Base-by-base conservation (phyloP, 2,113 vertebrate species). In the Callocephalon fimbriatum region DNA sequence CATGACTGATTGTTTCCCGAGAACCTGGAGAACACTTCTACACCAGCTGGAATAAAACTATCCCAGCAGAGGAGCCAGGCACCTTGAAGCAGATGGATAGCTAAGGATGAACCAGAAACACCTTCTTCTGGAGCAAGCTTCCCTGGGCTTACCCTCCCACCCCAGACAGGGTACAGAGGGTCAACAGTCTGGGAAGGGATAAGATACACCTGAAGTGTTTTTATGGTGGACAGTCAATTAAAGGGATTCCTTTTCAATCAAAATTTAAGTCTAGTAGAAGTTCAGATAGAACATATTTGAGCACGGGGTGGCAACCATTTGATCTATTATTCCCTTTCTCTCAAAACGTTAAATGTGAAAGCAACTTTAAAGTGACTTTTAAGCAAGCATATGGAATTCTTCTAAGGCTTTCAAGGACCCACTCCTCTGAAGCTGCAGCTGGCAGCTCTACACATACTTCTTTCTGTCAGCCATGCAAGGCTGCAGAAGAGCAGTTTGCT, bases 401-500 rank as follows among this genome's bases (percentile, higher is more conserved):
- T 67, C 38, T 50, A 35, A 72, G 29, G 53, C 47, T 76, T 83
- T 61, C 13, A 70, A 66, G 0, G 1, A 35, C 50, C 0, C 9
- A 3, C 18, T 87, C 81, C 51, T 92, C 40, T 79, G 71, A 73
- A 85, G 83, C 73, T 0, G 0, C 31, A 62, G 77, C 76, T 15
- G 22, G 37, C 79, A 70, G 26, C 29, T 50, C 18, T 0, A 3
- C 17, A 65, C 2, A 1, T 50, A 18, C 26, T 76, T 62, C 21
- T 15, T n/a, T n/a, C 53, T 53, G 45, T 29, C 38, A 73, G 81
- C 81, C 71, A 38, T 6, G 25, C 73, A 87, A 77, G 81, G 77
- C 74, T 87, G 75, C 73, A 73, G 59, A 78, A 90, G 70, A 94
- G 86, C 66, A 88, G 93, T 74, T 90, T 3, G 16, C 86, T 96